Conservation (phyloP, 2,797 vertebrate genomes). For the Pempheris klunzingeri region DNA sequence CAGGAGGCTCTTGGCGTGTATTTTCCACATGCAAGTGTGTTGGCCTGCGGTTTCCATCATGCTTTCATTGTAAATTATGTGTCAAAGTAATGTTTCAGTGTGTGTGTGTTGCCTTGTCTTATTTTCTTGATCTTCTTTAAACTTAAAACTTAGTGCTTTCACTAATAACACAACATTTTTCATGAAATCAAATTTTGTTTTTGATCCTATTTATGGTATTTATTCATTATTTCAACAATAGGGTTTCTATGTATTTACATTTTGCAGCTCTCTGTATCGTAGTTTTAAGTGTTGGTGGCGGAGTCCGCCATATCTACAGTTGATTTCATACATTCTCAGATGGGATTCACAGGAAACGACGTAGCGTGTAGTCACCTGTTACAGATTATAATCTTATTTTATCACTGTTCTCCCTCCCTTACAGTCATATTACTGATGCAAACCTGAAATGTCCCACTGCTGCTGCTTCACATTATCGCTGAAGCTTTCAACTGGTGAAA, state of each 20-base stretch:
- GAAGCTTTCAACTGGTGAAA: neutral
- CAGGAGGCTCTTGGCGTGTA: conserved; percentile 13
- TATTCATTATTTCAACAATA: neutral
- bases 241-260: neutral
- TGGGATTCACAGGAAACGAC: neutral
- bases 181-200: neutral
- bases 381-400: too few relatives aligned
- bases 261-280: neutral
- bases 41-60: conserved; percentile 30
- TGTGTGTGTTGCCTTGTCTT: neutral
- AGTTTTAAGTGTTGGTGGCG: neutral
- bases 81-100: neutral
- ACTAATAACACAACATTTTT: too few relatives aligned
- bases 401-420: too few relatives aligned
- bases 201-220: neutral
- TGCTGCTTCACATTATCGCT: neutral
- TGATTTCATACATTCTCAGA: neutral
- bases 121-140: neutral
- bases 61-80: conserved; percentile 23
- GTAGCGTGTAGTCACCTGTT: too few relatives aligned
- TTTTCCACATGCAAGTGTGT: conserved; percentile 46
- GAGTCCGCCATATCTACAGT: neutral
- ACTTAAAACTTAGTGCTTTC: too few relatives aligned
- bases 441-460: too few relatives aligned
- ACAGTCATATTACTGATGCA: too few relatives aligned